Percentiles rank a stretch among this genome's conserved stretches.
phyloP scores from a whole-genome alignment of 2,113 vertebrate genomes.

The Agelaius tricolor region DNA sequence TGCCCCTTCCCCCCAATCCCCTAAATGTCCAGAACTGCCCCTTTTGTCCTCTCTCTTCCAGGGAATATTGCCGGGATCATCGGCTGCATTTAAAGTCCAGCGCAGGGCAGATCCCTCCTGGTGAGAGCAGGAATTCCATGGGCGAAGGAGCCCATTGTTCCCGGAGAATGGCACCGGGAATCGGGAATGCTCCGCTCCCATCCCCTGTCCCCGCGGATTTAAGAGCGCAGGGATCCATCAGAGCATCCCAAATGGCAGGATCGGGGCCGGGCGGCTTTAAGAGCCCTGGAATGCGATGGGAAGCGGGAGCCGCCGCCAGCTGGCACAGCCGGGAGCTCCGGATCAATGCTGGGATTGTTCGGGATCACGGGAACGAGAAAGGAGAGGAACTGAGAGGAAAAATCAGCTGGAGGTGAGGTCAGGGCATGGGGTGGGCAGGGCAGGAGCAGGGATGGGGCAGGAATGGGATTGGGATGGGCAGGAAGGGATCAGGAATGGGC shows the following conservation, averaged over 20 bases:
- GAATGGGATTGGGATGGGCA: not conserved
- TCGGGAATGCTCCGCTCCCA: not conserved
- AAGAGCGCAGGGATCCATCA: not conserved
- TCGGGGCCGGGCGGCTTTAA: not conserved
- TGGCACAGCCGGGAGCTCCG: not conserved
- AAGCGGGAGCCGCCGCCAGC: constrained; percentile 21
- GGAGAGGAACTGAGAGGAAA: not conserved
- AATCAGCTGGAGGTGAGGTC: not conserved
- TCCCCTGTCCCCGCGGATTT: not conserved
- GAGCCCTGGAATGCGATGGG: constrained; percentile 16
- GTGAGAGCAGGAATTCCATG: constrained; percentile 31
- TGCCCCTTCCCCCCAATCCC: not conserved
- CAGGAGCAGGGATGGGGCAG: not conserved
- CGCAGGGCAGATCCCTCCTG: not conserved
- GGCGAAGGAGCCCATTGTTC: constrained; percentile 24
- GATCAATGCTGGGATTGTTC: constrained; percentile 37
- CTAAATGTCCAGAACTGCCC: not conserved
- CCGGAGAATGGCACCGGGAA: constrained; percentile 27
- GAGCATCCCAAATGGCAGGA: not conserved
- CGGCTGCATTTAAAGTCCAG: constrained; percentile 12
- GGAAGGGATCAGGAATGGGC: not conserved
- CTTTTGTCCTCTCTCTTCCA: not conserved
- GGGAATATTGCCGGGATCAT: not conserved
- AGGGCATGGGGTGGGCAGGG: not conserved
- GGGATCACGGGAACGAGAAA: not conserved